Evolutionary conservation across 2,888 invertebrate species (phyloP).

Genomic region (Lasioglossum figueresi): DNA sequence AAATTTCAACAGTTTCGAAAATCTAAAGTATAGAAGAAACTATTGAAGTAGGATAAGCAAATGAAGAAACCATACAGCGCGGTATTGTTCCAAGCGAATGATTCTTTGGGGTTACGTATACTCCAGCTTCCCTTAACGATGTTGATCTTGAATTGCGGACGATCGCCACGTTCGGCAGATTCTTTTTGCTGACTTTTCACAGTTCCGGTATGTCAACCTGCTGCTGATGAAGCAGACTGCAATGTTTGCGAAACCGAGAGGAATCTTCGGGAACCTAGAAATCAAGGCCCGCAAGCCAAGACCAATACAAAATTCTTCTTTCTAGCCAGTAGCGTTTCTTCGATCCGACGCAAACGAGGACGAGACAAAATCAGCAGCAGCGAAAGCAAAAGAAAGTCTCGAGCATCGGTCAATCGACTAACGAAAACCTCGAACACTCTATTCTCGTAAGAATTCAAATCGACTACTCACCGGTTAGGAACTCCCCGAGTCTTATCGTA

Average conservation of each 20-base stretch:
- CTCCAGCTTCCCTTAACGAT: slow-evolving; percentile 16
- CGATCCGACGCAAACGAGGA: not conserved
- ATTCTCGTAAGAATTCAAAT: not conserved
- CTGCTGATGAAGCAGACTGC: slow-evolving; percentile 44
- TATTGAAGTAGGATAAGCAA: not conserved
- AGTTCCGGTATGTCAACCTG: slow-evolving; percentile 35
- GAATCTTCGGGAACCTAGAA: slow-evolving; percentile 25
- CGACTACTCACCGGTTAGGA: too few relatives aligned
- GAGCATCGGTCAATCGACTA: not conserved
- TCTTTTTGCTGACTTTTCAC: slow-evolving; percentile 33
- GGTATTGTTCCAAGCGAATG: not conserved
- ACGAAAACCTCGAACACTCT: not conserved
- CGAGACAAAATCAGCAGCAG: not conserved
- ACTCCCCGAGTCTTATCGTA: too few relatives aligned
- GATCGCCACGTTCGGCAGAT: slow-evolving; percentile 28
- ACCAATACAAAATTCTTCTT: slow-evolving; percentile 32
- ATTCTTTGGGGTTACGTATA: not conserved
- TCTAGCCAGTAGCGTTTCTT: not conserved
- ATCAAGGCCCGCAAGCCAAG: slow-evolving; percentile 17
- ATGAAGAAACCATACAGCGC: not conserved
- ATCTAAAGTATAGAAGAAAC: not conserved
- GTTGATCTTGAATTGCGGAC: slow-evolving; percentile 36
- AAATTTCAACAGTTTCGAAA: not conserved
- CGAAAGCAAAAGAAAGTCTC: not conserved
- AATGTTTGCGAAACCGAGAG: slow-evolving; percentile 45